Evolutionary conservation across 2,113 vertebrate species (phyloP).

Genomic region (Toxotes jaculatrix): DNA sequence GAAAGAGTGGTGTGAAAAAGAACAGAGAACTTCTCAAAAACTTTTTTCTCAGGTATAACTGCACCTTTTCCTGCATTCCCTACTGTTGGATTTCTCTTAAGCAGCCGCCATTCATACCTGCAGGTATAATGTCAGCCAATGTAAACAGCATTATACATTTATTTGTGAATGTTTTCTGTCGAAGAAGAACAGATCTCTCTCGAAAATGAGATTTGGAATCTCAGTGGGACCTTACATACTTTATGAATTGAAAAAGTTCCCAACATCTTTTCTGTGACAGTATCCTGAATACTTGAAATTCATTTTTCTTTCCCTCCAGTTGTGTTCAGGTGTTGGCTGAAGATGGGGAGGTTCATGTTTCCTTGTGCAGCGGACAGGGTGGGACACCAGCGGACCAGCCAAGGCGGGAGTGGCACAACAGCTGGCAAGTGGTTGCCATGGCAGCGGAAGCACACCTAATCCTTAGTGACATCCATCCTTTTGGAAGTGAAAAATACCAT

Average conservation of each 20-base stretch:
- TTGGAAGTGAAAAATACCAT: constrained; percentile 80
- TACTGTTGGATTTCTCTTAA: neutral
- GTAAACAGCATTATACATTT: neutral
- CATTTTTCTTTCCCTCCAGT: constrained; percentile 75
- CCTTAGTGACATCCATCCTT: constrained; percentile 87
- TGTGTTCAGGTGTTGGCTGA: constrained; percentile 87
- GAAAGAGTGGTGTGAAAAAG: constrained; percentile 94
- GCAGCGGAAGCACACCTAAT: constrained; percentile 91
- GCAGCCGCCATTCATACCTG: neutral
- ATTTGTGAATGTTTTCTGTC: neutral
- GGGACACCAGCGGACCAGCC: constrained; percentile 92
- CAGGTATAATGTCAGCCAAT: neutral
- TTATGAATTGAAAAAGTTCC: neutral
- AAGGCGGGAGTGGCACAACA: constrained; percentile 95
- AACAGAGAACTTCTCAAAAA: constrained; percentile 90
- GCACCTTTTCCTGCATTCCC: neutral
- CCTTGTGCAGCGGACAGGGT: constrained; percentile 94
- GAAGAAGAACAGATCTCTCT: neutral
- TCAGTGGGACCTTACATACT: no score
- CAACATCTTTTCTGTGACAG: neutral
- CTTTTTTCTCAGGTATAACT: constrained; percentile 91
- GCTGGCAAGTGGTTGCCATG: constrained; percentile 95
- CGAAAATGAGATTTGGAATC: no score
- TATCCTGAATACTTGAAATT: neutral
- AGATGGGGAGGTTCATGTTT: constrained; percentile 90